Conservation (phyloP, 2,888 invertebrate species). For the Epirrhoe alternata region DNA sequence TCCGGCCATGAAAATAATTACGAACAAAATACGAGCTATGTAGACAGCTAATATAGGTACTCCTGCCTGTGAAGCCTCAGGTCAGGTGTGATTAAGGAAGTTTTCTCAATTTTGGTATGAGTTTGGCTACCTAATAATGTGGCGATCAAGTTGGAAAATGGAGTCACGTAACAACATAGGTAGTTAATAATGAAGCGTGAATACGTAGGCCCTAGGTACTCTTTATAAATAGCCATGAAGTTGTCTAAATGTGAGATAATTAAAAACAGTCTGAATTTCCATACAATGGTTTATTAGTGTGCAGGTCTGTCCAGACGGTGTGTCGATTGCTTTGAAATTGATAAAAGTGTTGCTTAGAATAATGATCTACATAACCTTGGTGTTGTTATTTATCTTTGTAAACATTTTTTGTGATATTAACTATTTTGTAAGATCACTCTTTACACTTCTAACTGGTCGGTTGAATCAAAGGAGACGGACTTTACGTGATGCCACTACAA, state of each 20-base stretch:
- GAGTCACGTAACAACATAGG: too few relatives aligned
- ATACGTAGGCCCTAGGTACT: too few relatives aligned
- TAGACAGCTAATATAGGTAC: too few relatives aligned
- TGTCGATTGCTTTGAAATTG: not conserved
- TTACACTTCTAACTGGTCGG: constrained; percentile 87
- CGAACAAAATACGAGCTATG: too few relatives aligned
- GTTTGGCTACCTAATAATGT: too few relatives aligned
- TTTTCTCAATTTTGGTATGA: too few relatives aligned
- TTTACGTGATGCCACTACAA: constrained; percentile 88
- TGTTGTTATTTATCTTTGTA: constrained; percentile 71
- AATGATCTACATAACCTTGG: constrained; percentile 52
- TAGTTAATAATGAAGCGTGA: too few relatives aligned
- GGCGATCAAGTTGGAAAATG: too few relatives aligned
- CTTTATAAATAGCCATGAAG: constrained; percentile 9
- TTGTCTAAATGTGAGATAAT: constrained; percentile 27
- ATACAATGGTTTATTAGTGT: constrained; percentile 37
- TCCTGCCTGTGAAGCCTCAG: too few relatives aligned
- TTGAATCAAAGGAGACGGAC: constrained; percentile 87
- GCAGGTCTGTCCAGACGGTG: constrained; percentile 1
- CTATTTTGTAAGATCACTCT: constrained; percentile 89
- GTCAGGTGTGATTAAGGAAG: too few relatives aligned
- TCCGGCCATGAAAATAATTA: too few relatives aligned
- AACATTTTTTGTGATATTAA: constrained; percentile 89
- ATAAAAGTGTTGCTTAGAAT: not conserved
- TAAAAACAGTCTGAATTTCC: constrained; percentile 30